phyloP scores from a whole-genome alignment of 2,113 vertebrate species.

The Isichthys henryi region DNA sequence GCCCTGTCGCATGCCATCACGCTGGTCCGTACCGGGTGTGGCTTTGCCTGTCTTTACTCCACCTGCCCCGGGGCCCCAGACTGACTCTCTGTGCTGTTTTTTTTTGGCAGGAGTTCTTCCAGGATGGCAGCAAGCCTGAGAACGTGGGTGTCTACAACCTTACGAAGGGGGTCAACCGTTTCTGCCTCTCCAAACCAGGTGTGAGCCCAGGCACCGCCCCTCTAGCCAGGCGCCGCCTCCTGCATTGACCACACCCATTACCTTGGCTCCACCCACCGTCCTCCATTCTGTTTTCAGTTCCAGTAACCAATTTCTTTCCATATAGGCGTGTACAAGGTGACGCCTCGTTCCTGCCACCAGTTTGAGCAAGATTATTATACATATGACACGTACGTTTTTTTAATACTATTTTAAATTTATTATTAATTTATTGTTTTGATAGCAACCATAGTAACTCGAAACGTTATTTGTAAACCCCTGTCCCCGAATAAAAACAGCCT shows the following conservation, averaged over 20 bases:
- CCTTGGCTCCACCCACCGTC: not conserved
- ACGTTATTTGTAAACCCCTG: not conserved
- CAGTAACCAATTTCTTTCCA: slow-evolving; percentile 25
- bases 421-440: not conserved
- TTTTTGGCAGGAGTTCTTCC: slow-evolving; percentile 85
- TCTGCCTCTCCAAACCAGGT: slow-evolving; percentile 97
- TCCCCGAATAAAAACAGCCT: not conserved
- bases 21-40: slow-evolving; percentile 62
- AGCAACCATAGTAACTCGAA: not conserved
- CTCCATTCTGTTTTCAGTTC: not conserved
- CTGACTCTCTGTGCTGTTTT: not conserved
- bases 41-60: not conserved
- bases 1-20: slow-evolving; percentile 95
- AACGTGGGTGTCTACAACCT: slow-evolving; percentile 96
- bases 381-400: slow-evolving; percentile 84
- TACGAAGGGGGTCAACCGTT: slow-evolving; percentile 93
- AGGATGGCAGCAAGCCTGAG: slow-evolving; percentile 91
- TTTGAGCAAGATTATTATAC: slow-evolving; percentile 95
- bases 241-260: not conserved
- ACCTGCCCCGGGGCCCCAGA: not conserved
- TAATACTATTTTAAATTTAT: not conserved
- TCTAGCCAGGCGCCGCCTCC: not conserved
- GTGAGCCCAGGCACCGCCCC: slow-evolving; percentile 25
- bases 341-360: slow-evolving; percentile 93
- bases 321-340: slow-evolving; percentile 93